A percentile compares a stretch with the other conserved stretches of the same genome.
phyloP scores from a whole-genome alignment of 2,797 vertebrate genomes.

The Zalophus californianus region DNA sequence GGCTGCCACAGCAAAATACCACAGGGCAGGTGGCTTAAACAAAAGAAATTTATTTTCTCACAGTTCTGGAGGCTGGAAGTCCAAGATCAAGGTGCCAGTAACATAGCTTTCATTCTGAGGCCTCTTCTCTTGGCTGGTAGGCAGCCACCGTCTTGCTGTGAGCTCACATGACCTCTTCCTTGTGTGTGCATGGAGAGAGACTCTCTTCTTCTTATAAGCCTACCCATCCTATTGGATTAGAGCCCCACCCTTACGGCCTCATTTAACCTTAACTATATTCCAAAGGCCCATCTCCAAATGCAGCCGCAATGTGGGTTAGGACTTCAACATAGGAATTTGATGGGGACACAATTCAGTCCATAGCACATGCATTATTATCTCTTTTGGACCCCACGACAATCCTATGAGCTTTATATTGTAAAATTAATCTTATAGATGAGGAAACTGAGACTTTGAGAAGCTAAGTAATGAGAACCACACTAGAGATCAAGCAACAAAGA shows the following conservation, averaged over 20 bases:
- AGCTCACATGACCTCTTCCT: neutral
- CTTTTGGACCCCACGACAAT: neutral
- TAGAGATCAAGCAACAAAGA: conserved; percentile 14
- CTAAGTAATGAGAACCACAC: conserved; percentile 41
- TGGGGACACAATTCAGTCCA: neutral
- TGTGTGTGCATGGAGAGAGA: neutral
- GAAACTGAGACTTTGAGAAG: conserved; percentile 43
- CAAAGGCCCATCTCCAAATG: conserved; percentile 15
- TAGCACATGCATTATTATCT: neutral
- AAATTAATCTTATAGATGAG: conserved; percentile 51
- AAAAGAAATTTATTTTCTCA: conserved; percentile 18
- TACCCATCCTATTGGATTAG: conserved; percentile 2
- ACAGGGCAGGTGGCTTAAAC: neutral
- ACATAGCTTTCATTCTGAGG: conserved; percentile 29
- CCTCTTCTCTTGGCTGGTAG: neutral
- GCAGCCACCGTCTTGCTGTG: neutral
- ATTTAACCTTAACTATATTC: conserved; percentile 23
- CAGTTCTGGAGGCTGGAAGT: neutral
- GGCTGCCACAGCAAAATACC: conserved; percentile 6
- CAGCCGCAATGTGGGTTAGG: neutral
- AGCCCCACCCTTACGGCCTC: neutral
- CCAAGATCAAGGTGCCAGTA: neutral
- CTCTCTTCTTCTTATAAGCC: neutral
- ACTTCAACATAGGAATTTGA: neutral
- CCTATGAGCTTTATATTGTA: conserved; percentile 12